A percentile compares a stretch with the other conserved stretches of the same genome.
These are phyloP conservation scores for Saccostrea echinata DNA, from an alignment of 1,140 invertebrate species.

Conservation along the genomic window DNA sequence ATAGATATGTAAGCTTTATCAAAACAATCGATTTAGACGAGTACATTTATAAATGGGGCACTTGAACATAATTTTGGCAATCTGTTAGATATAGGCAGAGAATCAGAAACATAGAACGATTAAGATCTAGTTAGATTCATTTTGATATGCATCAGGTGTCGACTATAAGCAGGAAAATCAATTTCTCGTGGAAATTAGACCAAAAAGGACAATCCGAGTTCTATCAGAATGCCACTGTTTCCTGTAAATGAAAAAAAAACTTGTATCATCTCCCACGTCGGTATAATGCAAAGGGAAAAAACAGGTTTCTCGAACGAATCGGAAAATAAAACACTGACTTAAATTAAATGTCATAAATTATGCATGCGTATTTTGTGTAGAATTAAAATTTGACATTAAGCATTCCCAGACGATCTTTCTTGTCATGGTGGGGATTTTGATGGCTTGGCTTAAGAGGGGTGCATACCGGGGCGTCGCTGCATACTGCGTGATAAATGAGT, in stretches of 20 bases:
- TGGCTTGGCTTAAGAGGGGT: background rate
- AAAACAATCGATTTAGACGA: too few relatives aligned
- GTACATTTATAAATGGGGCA: too few relatives aligned
- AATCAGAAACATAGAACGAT: too few relatives aligned
- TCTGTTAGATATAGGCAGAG: too few relatives aligned
- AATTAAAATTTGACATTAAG: constrained; percentile 29
- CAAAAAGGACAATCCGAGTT: background rate
- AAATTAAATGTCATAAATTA: constrained; percentile 25
- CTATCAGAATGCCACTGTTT: background rate
- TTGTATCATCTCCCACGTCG: constrained; percentile 1
- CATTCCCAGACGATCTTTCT: background rate
- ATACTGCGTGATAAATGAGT: background rate
- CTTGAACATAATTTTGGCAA: too few relatives aligned
- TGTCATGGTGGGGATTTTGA: constrained; percentile 12
- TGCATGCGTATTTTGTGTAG: constrained; percentile 5
- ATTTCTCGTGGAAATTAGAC: background rate
- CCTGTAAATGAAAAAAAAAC: background rate
- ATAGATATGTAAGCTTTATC: too few relatives aligned
- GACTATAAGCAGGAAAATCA: background rate
- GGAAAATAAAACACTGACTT: background rate
- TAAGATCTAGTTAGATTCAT: too few relatives aligned
- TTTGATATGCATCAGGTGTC: too few relatives aligned
- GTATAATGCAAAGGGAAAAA: background rate
- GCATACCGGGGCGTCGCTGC: background rate
- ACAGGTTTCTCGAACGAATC: background rate